Evolutionary conservation across 2,113 vertebrate genomes (phyloP).

Genomic region (Dendropsophus ebraccatus): DNA sequence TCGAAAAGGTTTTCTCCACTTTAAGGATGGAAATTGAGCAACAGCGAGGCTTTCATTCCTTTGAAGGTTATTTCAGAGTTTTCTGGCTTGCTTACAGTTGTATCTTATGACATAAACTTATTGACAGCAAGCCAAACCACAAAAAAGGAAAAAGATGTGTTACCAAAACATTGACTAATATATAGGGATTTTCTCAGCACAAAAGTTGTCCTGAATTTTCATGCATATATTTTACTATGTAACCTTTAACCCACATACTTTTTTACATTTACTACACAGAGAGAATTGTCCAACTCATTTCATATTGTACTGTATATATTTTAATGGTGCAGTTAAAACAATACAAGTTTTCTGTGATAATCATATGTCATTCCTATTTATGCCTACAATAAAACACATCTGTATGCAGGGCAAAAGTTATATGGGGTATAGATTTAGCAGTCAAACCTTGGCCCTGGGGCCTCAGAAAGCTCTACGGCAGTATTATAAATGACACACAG

Average conservation of each 20-base stretch:
- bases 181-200: constrained; percentile 32
- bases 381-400: background rate
- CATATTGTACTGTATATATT: background rate
- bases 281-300: background rate
- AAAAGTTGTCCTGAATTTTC: constrained; percentile 16
- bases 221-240: constrained; percentile 11
- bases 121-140: constrained; percentile 50
- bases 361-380: too few relatives aligned
- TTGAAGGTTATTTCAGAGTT: constrained; percentile 45
- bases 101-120: constrained; percentile 49
- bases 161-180: constrained; percentile 55
- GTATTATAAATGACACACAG: too few relatives aligned
- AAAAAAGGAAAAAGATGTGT: constrained; percentile 51
- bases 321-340: background rate
- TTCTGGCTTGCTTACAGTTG: constrained; percentile 14
- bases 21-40: constrained; percentile 8
- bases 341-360: background rate
- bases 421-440: background rate
- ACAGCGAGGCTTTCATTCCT: background rate
- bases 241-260: constrained; percentile 4
- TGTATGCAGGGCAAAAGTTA: background rate
- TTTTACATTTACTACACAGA: background rate
- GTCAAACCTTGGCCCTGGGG: too few relatives aligned
- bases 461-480: too few relatives aligned
- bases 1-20: background rate